A percentile compares a stretch with the other conserved stretches of the same genome.
Conservation (phyloP, 2,113 vertebrate genomes). For the Notechis scutatus region DNA sequence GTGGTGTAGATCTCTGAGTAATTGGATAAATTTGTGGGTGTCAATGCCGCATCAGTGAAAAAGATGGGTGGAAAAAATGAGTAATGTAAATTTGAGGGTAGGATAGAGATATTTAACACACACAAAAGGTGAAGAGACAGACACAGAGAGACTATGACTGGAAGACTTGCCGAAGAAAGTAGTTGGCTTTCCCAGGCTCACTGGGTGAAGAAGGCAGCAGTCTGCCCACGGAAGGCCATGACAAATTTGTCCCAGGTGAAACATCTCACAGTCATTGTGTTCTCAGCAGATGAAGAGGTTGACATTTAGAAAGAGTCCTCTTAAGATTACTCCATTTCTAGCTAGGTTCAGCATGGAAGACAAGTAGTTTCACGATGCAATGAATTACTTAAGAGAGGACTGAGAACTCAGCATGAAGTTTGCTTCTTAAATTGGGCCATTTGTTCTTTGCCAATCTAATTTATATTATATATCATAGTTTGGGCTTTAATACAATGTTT, state of each 20-base stretch:
- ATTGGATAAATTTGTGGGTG: background rate
- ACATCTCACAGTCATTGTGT: background rate
- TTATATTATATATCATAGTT: background rate
- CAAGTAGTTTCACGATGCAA: background rate
- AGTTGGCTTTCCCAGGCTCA: background rate
- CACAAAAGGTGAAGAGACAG: background rate
- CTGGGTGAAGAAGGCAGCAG: background rate
- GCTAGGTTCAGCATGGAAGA: background rate
- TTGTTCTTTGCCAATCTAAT: background rate
- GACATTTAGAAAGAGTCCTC: background rate
- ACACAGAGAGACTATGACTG: background rate
- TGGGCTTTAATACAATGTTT: background rate
- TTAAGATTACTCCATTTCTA: background rate
- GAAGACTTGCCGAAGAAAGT: background rate
- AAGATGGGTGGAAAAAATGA: background rate
- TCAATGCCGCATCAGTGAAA: background rate
- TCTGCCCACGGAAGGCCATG: background rate
- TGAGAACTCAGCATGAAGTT: background rate
- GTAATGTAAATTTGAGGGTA: background rate
- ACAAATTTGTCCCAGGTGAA: background rate
- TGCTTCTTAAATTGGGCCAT: background rate
- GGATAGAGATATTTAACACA: background rate
- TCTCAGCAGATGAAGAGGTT: background rate
- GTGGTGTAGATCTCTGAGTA: background rate
- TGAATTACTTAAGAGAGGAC: background rate